Evolutionary conservation across 2,888 invertebrate genomes (phyloP).

Genomic region (Mythimna lalbum): DNA sequence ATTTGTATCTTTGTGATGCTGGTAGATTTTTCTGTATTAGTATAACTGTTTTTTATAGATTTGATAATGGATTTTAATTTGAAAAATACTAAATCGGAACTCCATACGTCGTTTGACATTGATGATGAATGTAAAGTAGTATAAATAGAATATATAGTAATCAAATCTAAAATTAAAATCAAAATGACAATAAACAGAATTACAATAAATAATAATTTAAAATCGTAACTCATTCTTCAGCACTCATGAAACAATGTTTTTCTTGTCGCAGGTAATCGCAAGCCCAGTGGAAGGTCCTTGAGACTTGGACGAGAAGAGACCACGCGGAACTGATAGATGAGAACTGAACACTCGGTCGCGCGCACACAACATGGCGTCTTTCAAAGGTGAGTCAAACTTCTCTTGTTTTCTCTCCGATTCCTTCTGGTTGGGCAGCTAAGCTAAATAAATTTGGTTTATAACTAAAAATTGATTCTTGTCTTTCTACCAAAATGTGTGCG

Average conservation of each 20-base stretch:
- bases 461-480: background rate
- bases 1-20: background rate
- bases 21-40: too few species aligned
- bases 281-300: conserved; percentile 31
- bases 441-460: too few species aligned
- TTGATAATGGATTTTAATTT: background rate
- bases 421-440: too few species aligned
- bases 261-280: conserved; percentile 61
- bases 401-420: background rate
- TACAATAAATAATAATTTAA: too few species aligned
- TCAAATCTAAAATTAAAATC: too few species aligned
- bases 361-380: conserved; percentile 70
- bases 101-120: too few species aligned
- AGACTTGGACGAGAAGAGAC: conserved; percentile 43
- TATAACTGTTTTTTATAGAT: too few species aligned
- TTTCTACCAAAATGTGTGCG: background rate
- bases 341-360: conserved; percentile 60
- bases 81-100: background rate
- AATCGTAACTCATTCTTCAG: background rate
- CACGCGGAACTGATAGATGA: conserved; percentile 65
- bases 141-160: too few species aligned
- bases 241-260: background rate
- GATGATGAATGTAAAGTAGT: too few species aligned
- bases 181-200: too few species aligned
- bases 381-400: conserved; percentile 69